Conservation (phyloP, 2,113 vertebrate species). For the Galeopterus variegatus region DNA sequence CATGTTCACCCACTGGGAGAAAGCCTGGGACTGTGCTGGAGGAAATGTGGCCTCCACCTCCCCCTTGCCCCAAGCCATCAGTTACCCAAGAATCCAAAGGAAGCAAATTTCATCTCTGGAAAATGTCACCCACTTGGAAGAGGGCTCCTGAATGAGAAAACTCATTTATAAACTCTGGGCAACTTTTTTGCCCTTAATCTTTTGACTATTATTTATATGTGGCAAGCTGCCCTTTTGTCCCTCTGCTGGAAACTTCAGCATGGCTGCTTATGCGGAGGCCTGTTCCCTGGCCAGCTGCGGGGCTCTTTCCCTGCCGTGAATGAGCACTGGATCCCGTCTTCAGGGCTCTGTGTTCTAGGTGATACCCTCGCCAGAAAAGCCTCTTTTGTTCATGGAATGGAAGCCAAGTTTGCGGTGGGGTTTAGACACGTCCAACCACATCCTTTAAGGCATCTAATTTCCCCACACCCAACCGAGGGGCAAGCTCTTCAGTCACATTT, state of each 20-base stretch:
- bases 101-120: constrained; percentile 56
- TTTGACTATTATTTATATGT: constrained; percentile 39
- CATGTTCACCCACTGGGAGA: accelerated
- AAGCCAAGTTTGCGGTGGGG: constrained; percentile 20
- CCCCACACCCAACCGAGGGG: background rate
- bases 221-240: constrained; percentile 61
- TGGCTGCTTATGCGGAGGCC: background rate
- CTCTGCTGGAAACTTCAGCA: constrained; percentile 61
- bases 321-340: background rate
- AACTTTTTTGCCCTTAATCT: constrained; percentile 63
- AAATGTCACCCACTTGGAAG: constrained; percentile 62
- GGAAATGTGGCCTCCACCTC: background rate
- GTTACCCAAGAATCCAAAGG: constrained; percentile 8
- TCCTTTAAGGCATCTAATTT: constrained; percentile 23
- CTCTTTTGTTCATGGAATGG: background rate
- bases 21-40: background rate
- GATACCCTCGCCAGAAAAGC: constrained; percentile 20
- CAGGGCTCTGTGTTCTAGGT: background rate
- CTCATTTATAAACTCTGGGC: constrained; percentile 57
- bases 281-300: background rate
- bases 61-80: background rate
- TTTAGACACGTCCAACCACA: constrained; percentile 19
- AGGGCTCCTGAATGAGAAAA: constrained; percentile 64
- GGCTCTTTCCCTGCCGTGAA: background rate
- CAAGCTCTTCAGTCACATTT: background rate